Evolutionary conservation across 1,140 invertebrate genomes (phyloP), one percentile per base, ranked within the genome.

Genomic region (Tetragonula clypearis): DNA sequence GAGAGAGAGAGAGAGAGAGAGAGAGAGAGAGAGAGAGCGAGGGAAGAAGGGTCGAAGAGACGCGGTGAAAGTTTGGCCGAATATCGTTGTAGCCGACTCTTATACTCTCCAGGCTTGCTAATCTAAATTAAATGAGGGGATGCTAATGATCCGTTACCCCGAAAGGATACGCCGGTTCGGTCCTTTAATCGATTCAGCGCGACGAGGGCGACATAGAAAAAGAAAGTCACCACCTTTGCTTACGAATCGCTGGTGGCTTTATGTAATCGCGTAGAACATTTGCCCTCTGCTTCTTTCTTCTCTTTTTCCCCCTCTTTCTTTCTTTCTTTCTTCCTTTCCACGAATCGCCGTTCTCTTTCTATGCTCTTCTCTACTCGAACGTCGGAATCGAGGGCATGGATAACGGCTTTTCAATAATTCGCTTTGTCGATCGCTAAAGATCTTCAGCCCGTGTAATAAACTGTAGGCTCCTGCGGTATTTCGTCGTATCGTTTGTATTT

Each of bases 101-200:
- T 81, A 79, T 74, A 84, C 81, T 68, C 72, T 21, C 86, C 41
- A 62, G 72, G 58, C 65, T 83, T 87, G 88, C 89, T 92, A 92
- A 92, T 92, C 90, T 91, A 92, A 92, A 92, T 91, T 92, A 92
- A 92, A 91, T 90, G 89, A 91, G 89, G 88, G 89, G 86, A 91
- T 91, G 88, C 88, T 92, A 92, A 92, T 92, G 91, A 91, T 91
- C 90, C 89, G 90, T 92, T 91, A 91, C 88, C 83, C 74, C 79
- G 85, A 89, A 90, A 92, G 89, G 87, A 85, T 89, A 90, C 86
- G 86, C 81, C 82, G 73, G 82, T 88, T 78, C 88, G 80, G 66
- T 71, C 73, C 81, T 90, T 86, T 90, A 90, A 90, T 90, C 88
- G 89, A 90, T 90, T 90, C 89, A 73, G 80, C 82, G 76, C 77